Conservation (phyloP, 2,888 invertebrate genomes). For the Cosmia trapezina region DNA sequence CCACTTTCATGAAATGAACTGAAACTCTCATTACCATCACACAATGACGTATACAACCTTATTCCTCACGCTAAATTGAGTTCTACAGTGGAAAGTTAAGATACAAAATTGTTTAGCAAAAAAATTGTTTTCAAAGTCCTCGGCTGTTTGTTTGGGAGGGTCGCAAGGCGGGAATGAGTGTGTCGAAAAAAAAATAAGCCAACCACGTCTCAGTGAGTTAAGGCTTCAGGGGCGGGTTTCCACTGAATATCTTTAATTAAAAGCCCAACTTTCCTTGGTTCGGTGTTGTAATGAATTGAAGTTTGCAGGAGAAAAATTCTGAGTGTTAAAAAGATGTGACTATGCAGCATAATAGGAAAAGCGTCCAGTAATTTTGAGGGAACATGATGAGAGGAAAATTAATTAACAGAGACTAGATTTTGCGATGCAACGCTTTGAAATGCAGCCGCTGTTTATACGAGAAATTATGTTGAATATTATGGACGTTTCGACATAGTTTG, state of each 20-base stretch:
- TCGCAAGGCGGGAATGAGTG: conserved; percentile 90
- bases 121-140: conserved; percentile 88
- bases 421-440: conserved; percentile 66
- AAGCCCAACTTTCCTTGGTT: conserved; percentile 83
- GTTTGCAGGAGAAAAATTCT: conserved; percentile 75
- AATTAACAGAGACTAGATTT: conserved; percentile 71
- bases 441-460: conserved; percentile 57
- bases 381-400: conserved; percentile 70
- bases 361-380: conserved; percentile 65
- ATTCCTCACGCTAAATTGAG: conserved; percentile 43
- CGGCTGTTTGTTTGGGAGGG: conserved; percentile 90
- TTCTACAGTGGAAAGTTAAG: conserved; percentile 5
- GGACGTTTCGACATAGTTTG: conserved; percentile 21
- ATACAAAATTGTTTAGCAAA: conserved; percentile 41
- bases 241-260: conserved; percentile 89
- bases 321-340: conserved; percentile 65
- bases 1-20: conserved; percentile 89
- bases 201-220: conserved; percentile 90
- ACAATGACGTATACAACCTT: conserved; percentile 72
- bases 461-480: conserved; percentile 50
- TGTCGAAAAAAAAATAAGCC: conserved; percentile 90
- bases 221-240: conserved; percentile 88
- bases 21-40: conserved; percentile 74
- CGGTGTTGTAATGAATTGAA: conserved; percentile 84
- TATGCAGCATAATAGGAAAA: conserved; percentile 67